These are phyloP conservation scores for Palythoa caribaeorum DNA, from an alignment of 92 coral and sea anemone genomes.

Conservation along the genomic window DNA sequence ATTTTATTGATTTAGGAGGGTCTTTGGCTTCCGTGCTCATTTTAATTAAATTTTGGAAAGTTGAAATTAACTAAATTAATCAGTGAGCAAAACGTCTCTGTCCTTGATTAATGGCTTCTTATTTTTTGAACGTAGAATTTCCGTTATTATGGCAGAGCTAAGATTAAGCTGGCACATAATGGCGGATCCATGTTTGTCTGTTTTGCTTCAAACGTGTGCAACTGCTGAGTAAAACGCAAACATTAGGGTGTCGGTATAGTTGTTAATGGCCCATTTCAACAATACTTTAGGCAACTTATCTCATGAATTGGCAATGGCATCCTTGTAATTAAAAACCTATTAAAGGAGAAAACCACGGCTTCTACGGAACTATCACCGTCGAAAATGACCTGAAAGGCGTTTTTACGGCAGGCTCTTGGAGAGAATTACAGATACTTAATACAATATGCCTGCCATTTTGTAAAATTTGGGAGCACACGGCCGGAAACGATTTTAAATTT, in stretches of 20 bases:
- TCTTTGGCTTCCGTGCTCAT: constrained; percentile 38
- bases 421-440: constrained; percentile 17
- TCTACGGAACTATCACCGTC: constrained; percentile 22
- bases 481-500: constrained; percentile 29
- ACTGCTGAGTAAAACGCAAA: constrained; percentile 42
- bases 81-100: constrained; percentile 41
- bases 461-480: not conserved
- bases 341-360: constrained; percentile 25
- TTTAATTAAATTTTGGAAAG: constrained; percentile 47
- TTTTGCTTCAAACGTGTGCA: constrained; percentile 31
- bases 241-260: constrained; percentile 45
- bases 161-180: constrained; percentile 10
- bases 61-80: constrained; percentile 52
- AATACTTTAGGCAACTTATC: constrained; percentile 50
- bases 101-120: constrained; percentile 52
- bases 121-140: constrained; percentile 23
- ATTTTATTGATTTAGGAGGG: constrained; percentile 36
- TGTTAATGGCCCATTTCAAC: constrained; percentile 45
- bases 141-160: constrained; percentile 38
- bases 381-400: constrained; percentile 7
- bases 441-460: constrained; percentile 6
- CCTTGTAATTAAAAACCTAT: constrained; percentile 51
- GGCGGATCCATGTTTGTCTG: constrained; percentile 48
- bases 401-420: constrained; percentile 17
- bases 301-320: constrained; percentile 40